Conservation (phyloP, 2,113 vertebrate genomes). For the Lepidiolamprologus cunningtoni region DNA sequence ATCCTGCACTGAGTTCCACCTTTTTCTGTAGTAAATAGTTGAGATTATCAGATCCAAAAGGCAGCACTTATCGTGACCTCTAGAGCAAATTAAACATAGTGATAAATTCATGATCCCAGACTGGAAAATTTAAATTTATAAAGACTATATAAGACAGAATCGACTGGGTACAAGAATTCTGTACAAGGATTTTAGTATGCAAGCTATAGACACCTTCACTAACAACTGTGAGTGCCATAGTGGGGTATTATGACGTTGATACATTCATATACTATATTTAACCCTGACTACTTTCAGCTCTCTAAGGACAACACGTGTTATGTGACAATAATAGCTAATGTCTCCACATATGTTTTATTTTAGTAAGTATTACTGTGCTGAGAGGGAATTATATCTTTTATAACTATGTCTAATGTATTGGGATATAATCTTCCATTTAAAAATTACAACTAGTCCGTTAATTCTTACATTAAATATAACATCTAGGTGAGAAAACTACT, state of each 20-base stretch:
- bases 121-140: not conserved
- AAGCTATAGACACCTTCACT: not conserved
- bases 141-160: not conserved
- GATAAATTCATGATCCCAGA: not conserved
- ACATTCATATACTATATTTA: not conserved
- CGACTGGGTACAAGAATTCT: not conserved
- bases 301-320: not conserved
- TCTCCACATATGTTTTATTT: not conserved
- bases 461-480: not conserved
- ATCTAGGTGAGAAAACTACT: not conserved
- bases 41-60: not conserved
- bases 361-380: not conserved
- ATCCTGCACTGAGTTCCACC: not conserved
- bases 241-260: not conserved
- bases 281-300: not conserved
- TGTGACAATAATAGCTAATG: not conserved
- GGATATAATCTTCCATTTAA: not conserved
- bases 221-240: not conserved
- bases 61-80: not conserved
- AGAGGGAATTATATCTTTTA: not conserved
- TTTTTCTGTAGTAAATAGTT: not conserved
- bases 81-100: not conserved
- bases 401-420: not conserved
- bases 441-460: not conserved
- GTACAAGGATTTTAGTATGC: not conserved